These are phyloP conservation scores for Acanthisitta chloris DNA, from an alignment of 2,113 vertebrate genomes.

Conservation along the genomic window DNA sequence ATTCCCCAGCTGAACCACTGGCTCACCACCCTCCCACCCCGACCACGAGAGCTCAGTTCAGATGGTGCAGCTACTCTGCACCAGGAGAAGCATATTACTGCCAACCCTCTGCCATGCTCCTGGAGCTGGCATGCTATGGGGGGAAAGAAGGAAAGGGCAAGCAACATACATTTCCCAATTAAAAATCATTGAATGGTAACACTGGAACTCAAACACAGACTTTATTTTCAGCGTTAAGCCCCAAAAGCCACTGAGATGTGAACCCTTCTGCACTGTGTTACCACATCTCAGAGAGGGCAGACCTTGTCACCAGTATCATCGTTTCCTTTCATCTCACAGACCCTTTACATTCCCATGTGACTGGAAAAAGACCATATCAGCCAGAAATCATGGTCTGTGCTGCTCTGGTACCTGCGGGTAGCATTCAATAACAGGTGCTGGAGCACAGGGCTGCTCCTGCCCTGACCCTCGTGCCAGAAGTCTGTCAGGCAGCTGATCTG, in stretches of 20 bases:
- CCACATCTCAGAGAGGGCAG: not conserved
- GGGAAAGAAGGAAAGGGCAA: not conserved
- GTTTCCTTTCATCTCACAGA: not conserved
- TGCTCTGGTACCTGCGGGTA: constrained; percentile 41
- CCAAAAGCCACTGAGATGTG: not conserved
- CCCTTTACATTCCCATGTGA: not conserved
- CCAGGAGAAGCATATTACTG: not conserved
- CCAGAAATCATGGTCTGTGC: not conserved
- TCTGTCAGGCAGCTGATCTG: constrained; percentile 5
- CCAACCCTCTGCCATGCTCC: not conserved
- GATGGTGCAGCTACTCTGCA: not conserved
- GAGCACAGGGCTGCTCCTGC: not conserved
- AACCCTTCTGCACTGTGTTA: not conserved
- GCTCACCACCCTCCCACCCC: not conserved
- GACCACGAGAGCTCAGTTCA: fast-evolving
- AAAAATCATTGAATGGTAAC: not conserved
- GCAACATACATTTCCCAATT: not conserved
- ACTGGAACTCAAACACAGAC: not conserved
- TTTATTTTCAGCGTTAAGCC: not conserved
- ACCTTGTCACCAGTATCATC: fast-evolving
- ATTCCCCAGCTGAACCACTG: not conserved
- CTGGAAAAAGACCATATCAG: not conserved
- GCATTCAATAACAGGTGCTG: constrained; percentile 24
- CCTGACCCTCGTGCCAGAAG: not conserved
- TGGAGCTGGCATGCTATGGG: not conserved